Evolutionary conservation across 1,140 invertebrate genomes (phyloP), one percentile per base, ranked within the genome.

Genomic region (Oncopodura yosiiana): DNA sequence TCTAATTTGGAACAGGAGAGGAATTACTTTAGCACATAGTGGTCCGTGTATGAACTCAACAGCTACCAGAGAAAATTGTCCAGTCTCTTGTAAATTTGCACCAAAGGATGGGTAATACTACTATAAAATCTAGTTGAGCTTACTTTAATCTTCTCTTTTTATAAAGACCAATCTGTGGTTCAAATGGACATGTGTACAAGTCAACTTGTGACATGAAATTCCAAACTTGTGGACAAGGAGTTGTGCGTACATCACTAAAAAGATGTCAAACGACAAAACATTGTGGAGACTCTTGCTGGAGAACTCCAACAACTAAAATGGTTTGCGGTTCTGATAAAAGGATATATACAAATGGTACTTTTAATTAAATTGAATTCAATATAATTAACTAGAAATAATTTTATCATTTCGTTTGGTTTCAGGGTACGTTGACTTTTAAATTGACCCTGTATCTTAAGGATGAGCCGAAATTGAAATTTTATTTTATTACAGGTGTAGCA

Each of bases 181-280:
- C 6, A 3, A 50, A 9, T 26, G 6, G 49, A 48, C 11, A 26
- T 18, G 18, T 26, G 29, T 44, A 53, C 30, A 53, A 53, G 23
- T 94, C 84, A 53, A 90, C 87, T 5, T 96, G 93, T 68, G 83
- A 91, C 63, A 90, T 95, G 86, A 89, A 88, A 67, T 75, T 86
- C 44, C 73, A 86, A 3, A 93, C 88, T 38, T 93, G 89, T 71
- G 86, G 87, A 18, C 69, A 76, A 69, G 72, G 71, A 21, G 73
- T 75, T 12, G 79, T 91, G 21, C 77, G 82, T 60, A 87, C 86
- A 12, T 84, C 82, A 64, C 84, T 87, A 69, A 87, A 89, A 70
- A 83, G 90, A 66, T 92, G 88, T 68, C 85, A 89, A 67, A 90
- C 86, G 23, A 92, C 87, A n/a, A 78, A 86, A 56, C 87, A 90